Evolutionary conservation across 2,888 invertebrate species (phyloP), one percentile per base, ranked within the genome.

Genomic region (Mermis nigrescens): DNA sequence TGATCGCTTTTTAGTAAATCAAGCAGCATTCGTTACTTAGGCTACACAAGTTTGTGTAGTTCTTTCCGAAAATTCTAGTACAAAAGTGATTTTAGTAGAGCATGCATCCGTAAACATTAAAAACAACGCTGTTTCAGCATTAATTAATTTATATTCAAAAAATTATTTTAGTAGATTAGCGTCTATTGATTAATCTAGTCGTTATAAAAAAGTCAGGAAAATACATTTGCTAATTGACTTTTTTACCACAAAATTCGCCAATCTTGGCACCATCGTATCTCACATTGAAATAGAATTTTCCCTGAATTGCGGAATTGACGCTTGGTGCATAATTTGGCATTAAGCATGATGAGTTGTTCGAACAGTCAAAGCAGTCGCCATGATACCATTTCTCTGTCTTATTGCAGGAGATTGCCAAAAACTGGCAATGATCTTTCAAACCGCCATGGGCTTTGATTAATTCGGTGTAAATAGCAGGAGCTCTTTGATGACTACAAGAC

Each of bases 211-310:
- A n/a, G n/a, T n/a, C n/a, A n/a, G n/a, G n/a, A n/a, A n/a, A n/a
- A n/a, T n/a, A n/a, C n/a, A n/a, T n/a, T n/a, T n/a, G n/a, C n/a
- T n/a, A n/a, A n/a, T n/a, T n/a, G n/a, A n/a, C n/a, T n/a, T 38
- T 38, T 38, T 38, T 24, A 48, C 48, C 48, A 24, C 48, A 48
- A 48, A 48, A 48, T 48, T 48, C 48, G 48, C 24, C 4, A 48
- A 7, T 24, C 12, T 12, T 48, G 7, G 24, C 48, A 48, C 48
- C 48, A 48, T 48, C 48, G 24, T 7, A 7, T 48, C 48, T 12
- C 12, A 24, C 12, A 24, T 48, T 24, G 48, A 48, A 48, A 24
- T n/a, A 48, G 24, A n/a, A 48, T 24, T 48, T 48, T 48, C 24
- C 48, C 12, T 19, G 7, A 38, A 38, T 12, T 19, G 7, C 19